phyloP scores from a whole-genome alignment of 2,797 vertebrate species.

The Emys orbicularis region DNA sequence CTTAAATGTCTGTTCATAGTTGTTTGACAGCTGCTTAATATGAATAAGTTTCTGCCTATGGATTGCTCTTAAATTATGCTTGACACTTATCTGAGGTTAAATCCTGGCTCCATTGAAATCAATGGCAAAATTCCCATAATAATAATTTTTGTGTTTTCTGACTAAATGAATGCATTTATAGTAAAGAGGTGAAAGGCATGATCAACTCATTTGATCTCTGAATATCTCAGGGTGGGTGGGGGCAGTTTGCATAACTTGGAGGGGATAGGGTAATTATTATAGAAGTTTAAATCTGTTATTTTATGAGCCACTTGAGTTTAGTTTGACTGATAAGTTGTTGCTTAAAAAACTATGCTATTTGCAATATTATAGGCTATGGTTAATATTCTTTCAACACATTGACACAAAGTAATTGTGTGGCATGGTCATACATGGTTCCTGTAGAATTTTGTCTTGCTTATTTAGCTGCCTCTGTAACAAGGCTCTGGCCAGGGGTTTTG shows the following conservation, averaged over 20 bases:
- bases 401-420: background rate
- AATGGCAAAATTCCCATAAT: background rate
- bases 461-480: background rate
- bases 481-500: background rate
- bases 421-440: background rate
- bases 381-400: conserved; percentile 6
- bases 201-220: background rate
- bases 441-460: background rate
- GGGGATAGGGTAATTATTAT: background rate
- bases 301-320: background rate
- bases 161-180: background rate
- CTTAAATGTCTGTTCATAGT: background rate
- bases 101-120: background rate
- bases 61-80: background rate
- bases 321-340: background rate
- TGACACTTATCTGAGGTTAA: accelerated
- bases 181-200: background rate
- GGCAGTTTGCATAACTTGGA: background rate
- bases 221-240: background rate
- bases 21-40: background rate
- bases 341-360: background rate
- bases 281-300: conserved; percentile 18
- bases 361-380: background rate
- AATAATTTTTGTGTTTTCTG: background rate
- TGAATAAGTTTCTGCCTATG: background rate